Conservation (phyloP, 2,113 vertebrate species). For the mouse (Mus musculus) region GRCm39 chr14:7090001-7090500, state of each 20-base stretch:
- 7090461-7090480: background rate
- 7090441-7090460: background rate
- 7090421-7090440: background rate
- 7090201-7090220: conserved; percentile 2
- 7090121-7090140: background rate
- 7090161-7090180: background rate
- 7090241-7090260: background rate
- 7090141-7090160: background rate
- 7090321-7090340: background rate
- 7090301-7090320: background rate
- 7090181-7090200: background rate
- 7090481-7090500: background rate
- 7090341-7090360: conserved; percentile 25
- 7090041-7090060: background rate
- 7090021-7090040: background rate
- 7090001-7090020: background rate
- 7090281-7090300: background rate
- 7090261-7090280: background rate
- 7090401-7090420: background rate
- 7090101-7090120: background rate
- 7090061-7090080: background rate
- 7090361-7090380: background rate
- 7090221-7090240: background rate
- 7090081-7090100: background rate
- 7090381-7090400: background rate